phyloP scores from a whole-genome alignment of 1,140 invertebrate species.

The Drosophila sechellia region DNA sequence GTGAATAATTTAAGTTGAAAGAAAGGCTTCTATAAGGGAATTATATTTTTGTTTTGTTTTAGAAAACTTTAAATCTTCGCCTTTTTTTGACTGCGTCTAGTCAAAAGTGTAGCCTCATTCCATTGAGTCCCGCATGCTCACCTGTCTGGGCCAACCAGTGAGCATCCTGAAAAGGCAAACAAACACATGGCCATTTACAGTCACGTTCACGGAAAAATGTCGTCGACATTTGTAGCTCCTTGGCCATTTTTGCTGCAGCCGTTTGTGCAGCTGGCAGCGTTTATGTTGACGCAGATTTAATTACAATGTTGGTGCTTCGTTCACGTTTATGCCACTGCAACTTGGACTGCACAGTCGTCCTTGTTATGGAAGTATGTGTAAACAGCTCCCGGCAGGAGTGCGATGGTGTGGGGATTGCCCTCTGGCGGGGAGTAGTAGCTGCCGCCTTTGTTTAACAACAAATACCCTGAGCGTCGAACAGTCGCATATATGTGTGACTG shows the following conservation, averaged over 20 bases:
- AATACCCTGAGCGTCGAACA: constrained; percentile 53
- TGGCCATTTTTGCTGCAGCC: constrained; percentile 5
- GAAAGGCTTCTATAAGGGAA: neutral
- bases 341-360: constrained; percentile 43
- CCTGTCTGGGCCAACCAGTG: constrained; percentile 34
- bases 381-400: constrained; percentile 25
- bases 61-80: neutral
- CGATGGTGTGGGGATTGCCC: neutral
- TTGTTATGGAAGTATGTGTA: constrained; percentile 56
- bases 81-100: constrained; percentile 5
- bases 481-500: constrained; percentile 61
- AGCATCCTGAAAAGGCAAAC: constrained; percentile 26
- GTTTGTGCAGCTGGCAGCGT: constrained; percentile 31
- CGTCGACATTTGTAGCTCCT: constrained; percentile 19
- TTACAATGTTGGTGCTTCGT: constrained; percentile 74
- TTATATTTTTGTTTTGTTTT: neutral
- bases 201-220: constrained; percentile 28
- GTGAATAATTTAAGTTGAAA: neutral
- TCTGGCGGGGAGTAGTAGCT: constrained; percentile 45
- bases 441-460: constrained; percentile 76
- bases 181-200: constrained; percentile 7
- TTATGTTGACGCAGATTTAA: constrained; percentile 79
- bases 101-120: neutral
- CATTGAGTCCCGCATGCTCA: constrained; percentile 9
- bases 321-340: constrained; percentile 71